Conservation (phyloP, 1,140 invertebrate species). For the Episyrphus balteatus region DNA sequence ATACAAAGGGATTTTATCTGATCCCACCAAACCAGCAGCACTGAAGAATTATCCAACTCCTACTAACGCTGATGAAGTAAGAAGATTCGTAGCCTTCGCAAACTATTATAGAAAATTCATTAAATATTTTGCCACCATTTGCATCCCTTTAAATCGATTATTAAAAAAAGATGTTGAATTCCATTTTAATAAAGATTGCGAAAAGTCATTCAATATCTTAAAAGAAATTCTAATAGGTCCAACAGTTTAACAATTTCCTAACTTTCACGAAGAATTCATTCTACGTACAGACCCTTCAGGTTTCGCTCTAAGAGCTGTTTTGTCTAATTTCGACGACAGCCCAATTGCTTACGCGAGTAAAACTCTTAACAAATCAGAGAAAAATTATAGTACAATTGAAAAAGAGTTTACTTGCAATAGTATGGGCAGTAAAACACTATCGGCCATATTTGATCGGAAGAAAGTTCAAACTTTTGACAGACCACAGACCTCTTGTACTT, state of each 20-base stretch:
- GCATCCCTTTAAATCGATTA: not conserved
- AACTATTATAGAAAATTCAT: constrained; percentile 1
- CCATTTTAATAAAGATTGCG: not conserved
- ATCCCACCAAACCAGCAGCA: constrained; percentile 33
- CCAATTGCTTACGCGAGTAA: constrained; percentile 34
- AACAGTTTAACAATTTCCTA: constrained; percentile 9
- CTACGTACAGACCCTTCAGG: constrained; percentile 12
- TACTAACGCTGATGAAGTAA: constrained; percentile 28
- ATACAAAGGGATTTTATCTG: constrained; percentile 32
- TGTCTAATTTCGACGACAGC: constrained; percentile 10
- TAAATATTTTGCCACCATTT: not conserved
- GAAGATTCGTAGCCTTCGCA: constrained; percentile 37
- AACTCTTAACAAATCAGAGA: constrained; percentile 1
- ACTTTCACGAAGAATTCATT: constrained; percentile 11
- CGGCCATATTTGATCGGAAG: no score
- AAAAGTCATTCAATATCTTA: no score
- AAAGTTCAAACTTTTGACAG: no score
- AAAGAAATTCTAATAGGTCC: no score
- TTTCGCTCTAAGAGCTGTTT: constrained; percentile 11
- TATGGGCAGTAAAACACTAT: no score
- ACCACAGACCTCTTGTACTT: no score
- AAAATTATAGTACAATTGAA: no score
- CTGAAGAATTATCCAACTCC: constrained; percentile 33
- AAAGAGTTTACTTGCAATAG: no score
- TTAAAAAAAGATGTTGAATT: not conserved